Conservation (phyloP, 2,797 vertebrate genomes). For the Rousettus madagascariensis region DNA sequence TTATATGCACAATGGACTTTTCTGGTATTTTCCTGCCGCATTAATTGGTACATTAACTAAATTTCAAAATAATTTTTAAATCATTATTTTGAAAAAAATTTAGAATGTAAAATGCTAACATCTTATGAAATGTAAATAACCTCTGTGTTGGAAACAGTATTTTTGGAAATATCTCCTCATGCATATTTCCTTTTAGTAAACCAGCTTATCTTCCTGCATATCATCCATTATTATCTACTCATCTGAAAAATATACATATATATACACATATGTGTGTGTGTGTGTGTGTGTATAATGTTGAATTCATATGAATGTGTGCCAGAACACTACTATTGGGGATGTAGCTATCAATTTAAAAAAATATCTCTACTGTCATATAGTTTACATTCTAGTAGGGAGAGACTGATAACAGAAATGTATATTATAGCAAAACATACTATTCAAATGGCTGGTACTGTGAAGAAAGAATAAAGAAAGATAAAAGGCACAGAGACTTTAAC, state of each 20-base stretch:
- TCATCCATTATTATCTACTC: background rate
- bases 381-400: background rate
- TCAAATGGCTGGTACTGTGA: background rate
- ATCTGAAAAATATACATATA: background rate
- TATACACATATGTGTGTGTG: too few relatives aligned
- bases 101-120: background rate
- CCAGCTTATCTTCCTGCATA: background rate
- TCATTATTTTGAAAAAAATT: background rate
- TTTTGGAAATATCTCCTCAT: background rate
- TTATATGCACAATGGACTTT: background rate
- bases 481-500: background rate
- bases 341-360: background rate
- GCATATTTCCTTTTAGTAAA: background rate
- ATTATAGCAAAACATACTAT: background rate
- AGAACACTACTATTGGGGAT: background rate
- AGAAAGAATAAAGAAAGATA: background rate
- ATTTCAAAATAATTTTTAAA: conserved; percentile 27
- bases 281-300: background rate
- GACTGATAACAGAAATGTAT: background rate
- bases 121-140: background rate
- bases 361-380: background rate
- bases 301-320: background rate
- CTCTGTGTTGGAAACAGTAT: background rate
- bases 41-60: background rate
- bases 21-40: background rate